These are phyloP conservation scores for Allobates femoralis DNA, from an alignment of 2,797 vertebrate genomes.

Conservation along the genomic window DNA sequence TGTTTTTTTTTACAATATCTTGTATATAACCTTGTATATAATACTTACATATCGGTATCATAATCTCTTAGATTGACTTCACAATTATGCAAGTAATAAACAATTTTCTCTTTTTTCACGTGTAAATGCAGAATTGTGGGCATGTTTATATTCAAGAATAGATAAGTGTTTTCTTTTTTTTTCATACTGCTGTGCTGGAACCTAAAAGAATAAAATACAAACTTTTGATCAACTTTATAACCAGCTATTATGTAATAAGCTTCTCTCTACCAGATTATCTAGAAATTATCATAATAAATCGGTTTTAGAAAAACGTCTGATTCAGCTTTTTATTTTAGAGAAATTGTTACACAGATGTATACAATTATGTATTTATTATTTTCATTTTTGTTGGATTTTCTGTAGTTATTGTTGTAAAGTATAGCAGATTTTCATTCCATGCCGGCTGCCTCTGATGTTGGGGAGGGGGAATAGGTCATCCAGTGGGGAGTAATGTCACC, in stretches of 20 bases:
- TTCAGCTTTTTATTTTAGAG: too few species aligned
- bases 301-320: too few species aligned
- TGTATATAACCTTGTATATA: not conserved
- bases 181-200: not conserved
- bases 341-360: too few species aligned
- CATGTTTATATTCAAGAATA: not conserved
- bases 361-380: too few species aligned
- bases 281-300: too few species aligned
- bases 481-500: too few species aligned
- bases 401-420: too few species aligned
- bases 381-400: too few species aligned
- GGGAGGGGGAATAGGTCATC: too few species aligned
- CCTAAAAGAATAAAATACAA: not conserved
- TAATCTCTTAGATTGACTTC: not conserved
- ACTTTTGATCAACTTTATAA: not conserved
- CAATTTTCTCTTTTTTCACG: not conserved
- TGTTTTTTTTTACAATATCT: not conserved
- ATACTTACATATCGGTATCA: not conserved
- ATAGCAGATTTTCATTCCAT: too few species aligned
- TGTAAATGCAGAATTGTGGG: not conserved
- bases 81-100: not conserved
- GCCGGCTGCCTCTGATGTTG: too few species aligned
- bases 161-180: not conserved
- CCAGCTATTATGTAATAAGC: not conserved
- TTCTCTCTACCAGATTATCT: not conserved